Conservation (phyloP, 2,888 invertebrate species). For the Calephelis perditalis region DNA sequence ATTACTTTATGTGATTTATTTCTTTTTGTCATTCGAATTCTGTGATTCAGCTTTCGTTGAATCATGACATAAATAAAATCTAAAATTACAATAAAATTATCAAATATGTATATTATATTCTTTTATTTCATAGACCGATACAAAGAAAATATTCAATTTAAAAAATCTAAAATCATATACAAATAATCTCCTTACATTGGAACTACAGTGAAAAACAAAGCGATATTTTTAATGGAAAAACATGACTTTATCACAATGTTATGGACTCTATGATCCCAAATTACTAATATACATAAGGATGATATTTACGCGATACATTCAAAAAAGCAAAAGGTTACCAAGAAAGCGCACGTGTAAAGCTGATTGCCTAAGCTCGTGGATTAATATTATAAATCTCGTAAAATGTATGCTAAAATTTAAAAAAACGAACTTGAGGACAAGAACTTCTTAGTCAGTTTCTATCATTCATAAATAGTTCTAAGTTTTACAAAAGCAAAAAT, state of each 20-base stretch:
- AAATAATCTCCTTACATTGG: constrained; percentile 71
- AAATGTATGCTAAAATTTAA: too few relatives aligned
- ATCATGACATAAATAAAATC: constrained; percentile 72
- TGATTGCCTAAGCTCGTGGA: not conserved
- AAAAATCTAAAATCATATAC: constrained; percentile 73
- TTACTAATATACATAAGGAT: constrained; percentile 64
- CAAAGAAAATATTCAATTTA: constrained; percentile 58
- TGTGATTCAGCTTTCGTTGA: constrained; percentile 52
- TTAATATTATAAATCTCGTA: not conserved
- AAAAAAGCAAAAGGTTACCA: constrained; percentile 68
- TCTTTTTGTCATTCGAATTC: constrained; percentile 57
- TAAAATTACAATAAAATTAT: constrained; percentile 57
- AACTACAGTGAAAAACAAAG: constrained; percentile 60
- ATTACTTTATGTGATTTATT: constrained; percentile 68
- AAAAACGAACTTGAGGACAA: too few relatives aligned
- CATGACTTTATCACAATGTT: constrained; percentile 74
- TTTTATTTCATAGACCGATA: constrained; percentile 59
- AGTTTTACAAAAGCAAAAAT: too few relatives aligned
- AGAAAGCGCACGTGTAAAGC: constrained; percentile 20
- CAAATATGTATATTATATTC: constrained; percentile 48
- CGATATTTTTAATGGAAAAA: constrained; percentile 69
- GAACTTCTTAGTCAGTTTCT: too few relatives aligned
- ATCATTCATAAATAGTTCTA: too few relatives aligned
- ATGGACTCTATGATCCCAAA: constrained; percentile 68
- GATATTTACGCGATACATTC: constrained; percentile 45